These are phyloP conservation scores for Crax fasciolata DNA, from an alignment of 2,797 vertebrate species.

Conservation along the genomic window DNA sequence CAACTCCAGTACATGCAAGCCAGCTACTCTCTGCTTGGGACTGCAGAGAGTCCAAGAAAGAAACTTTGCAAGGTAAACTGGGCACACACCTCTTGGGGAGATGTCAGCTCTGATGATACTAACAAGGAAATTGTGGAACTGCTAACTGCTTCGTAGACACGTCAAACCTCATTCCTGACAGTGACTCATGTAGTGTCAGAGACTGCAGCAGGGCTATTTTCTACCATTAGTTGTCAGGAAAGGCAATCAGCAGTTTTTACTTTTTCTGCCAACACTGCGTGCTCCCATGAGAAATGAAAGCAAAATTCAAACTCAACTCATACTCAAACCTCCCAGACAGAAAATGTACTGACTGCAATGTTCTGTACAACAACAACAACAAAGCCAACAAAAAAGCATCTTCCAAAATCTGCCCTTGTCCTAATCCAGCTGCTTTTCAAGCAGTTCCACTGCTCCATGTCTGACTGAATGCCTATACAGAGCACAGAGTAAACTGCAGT, in stretches of 20 bases:
- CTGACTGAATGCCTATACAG: neutral
- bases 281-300: neutral
- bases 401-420: neutral
- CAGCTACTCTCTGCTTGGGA: neutral
- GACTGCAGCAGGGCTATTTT: conserved; percentile 1
- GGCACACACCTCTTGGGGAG: neutral
- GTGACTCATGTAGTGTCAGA: neutral
- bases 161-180: neutral
- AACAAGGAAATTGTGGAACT: neutral
- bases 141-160: neutral
- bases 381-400: neutral
- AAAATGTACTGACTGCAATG: neutral
- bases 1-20: neutral
- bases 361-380: neutral
- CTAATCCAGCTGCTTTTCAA: neutral
- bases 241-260: neutral
- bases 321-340: neutral
- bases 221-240: neutral
- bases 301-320: neutral
- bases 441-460: neutral
- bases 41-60: neutral
- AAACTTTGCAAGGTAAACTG: neutral
- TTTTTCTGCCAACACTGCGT: neutral
- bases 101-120: neutral
- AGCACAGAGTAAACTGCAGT: neutral